Base-by-base conservation (phyloP, 2,113 vertebrate species). In the Plectropomus leopardus region DNA sequence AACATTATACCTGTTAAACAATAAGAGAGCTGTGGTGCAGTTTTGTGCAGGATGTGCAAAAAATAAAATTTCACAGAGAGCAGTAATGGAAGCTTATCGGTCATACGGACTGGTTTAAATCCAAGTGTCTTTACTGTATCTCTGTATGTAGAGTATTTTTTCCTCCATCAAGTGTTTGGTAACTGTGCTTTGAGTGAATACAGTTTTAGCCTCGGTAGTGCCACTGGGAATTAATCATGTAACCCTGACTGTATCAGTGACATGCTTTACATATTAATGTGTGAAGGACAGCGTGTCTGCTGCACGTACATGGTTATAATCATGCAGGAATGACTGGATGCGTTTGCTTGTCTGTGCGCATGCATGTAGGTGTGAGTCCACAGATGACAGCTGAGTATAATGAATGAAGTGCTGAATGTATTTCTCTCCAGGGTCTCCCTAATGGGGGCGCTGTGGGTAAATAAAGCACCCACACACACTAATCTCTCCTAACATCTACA, bases 331-430 rank as follows among this genome's bases (percentile, higher is more conserved):
- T 65, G 66, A 80, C 60, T 73, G 73, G 83, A 19, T 48, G 77
- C 28, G 40, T 30, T 4, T 57, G 40, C 54, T 64, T 72, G 50
- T 80, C 36, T 54, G 83, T 57, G 53, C 8, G 50, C 48, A 57
- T 64, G 72, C 51, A n/a, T 75, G 60, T 53, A 50, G 50, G 51
- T 68, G 77, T 70, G 69, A 77, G 76, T 72, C 40, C 44, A 66
- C 78, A 80, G 78, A 82, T 84, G 78, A 86, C 72, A 70, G 53
- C 77, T 74, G 57, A 70, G 59, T 70, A 68, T 89, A 91, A 92
- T 89, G 71, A 89, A 92, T 92, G 89, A 88, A 85, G 89, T 92
- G 90, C 79, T 91, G 86, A 89, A 84, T 81, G 84, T 73, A 85
- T 88, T 85, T 86, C 65, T 89, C 92, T 92, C 87, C 66, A 78